Evolutionary conservation across 2,113 vertebrate genomes (phyloP).

Genomic region (Dascyllus trimaculatus): DNA sequence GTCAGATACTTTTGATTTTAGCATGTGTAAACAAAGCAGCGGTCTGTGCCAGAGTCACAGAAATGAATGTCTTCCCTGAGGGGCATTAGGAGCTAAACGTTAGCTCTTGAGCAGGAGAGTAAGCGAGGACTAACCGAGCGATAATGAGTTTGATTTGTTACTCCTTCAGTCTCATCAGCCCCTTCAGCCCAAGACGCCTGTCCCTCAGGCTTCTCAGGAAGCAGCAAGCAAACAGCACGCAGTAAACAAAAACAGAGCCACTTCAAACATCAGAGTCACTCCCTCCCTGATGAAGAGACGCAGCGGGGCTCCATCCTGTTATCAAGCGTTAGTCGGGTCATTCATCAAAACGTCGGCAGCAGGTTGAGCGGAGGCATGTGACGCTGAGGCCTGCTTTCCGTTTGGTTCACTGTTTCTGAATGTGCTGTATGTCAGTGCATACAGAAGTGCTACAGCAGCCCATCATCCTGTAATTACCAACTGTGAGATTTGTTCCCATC

Average conservation of each 20-base stretch:
- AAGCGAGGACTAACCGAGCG: not conserved
- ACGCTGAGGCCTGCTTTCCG: not conserved
- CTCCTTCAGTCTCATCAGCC: conserved; percentile 7
- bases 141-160: conserved; percentile 57
- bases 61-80: conserved; percentile 11
- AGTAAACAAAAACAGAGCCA: conserved; percentile 52
- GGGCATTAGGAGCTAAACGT: conserved; percentile 24
- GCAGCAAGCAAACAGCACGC: conserved; percentile 29
- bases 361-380: conserved; percentile 1
- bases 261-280: conserved; percentile 27
- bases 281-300: conserved; percentile 42
- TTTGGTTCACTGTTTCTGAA: not conserved
- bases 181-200: not conserved
- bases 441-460: conserved; percentile 5
- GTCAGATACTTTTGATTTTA: not conserved
- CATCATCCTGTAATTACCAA: conserved; percentile 42
- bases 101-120: conserved; percentile 1
- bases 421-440: conserved; percentile 20
- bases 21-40: conserved; percentile 18
- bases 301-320: conserved; percentile 48
- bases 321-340: conserved; percentile 37
- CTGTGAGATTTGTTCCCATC: conserved; percentile 33
- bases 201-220: conserved; percentile 22
- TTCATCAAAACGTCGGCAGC: conserved; percentile 59
- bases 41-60: conserved; percentile 17